A percentile compares a stretch with the other conserved stretches of the same genome.
phyloP scores from a whole-genome alignment of 2,797 vertebrate genomes.

The Sebastiscus albofasciatus region DNA sequence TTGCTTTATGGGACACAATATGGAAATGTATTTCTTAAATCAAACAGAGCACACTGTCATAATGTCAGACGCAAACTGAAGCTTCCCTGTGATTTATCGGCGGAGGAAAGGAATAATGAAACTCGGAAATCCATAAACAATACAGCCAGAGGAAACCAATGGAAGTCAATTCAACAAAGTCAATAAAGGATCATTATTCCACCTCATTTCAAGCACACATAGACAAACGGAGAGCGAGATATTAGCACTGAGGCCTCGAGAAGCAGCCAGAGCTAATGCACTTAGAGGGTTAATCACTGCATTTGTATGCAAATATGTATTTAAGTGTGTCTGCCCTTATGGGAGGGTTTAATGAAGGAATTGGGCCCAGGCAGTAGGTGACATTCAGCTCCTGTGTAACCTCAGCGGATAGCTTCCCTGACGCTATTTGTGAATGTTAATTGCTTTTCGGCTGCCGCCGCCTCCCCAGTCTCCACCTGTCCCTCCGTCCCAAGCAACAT shows the following conservation, averaged over 20 bases:
- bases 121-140: constrained; percentile 52
- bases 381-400: constrained; percentile 75
- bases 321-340: constrained; percentile 77
- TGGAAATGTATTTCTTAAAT: constrained; percentile 47
- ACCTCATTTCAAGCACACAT: constrained; percentile 56
- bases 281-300: constrained; percentile 78
- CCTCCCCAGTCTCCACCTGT: constrained; percentile 56
- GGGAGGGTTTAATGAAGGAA: constrained; percentile 75
- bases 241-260: constrained; percentile 24
- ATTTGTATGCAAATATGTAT: constrained; percentile 84
- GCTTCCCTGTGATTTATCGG: constrained; percentile 49
- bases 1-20: constrained; percentile 34
- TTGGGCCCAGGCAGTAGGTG: constrained; percentile 68
- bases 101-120: constrained; percentile 13
- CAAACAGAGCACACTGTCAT: constrained; percentile 40
- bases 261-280: constrained; percentile 63
- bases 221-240: constrained; percentile 51
- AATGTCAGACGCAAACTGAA: constrained; percentile 35
- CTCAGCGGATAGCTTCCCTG: constrained; percentile 71
- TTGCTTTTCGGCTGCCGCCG: constrained; percentile 69
- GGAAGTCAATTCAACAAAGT: constrained; percentile 57
- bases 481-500: constrained; percentile 35
- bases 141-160: constrained; percentile 48
- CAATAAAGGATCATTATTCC: constrained; percentile 69
- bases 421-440: constrained; percentile 82